These are phyloP conservation scores for Ephestia elutella DNA, from an alignment of 1,140 invertebrate genomes.

Conservation along the genomic window DNA sequence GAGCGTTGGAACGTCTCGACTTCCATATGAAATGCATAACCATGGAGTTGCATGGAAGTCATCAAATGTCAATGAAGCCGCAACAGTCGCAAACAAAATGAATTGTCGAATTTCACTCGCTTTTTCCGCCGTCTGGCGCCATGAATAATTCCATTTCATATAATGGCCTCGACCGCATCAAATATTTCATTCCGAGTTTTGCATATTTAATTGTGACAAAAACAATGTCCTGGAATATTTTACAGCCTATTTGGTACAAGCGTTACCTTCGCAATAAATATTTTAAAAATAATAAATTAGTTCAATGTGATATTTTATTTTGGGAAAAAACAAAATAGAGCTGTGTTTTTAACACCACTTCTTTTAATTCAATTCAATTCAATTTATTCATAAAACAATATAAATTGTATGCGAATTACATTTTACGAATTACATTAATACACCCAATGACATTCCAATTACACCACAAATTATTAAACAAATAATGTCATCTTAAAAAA, in stretches of 20 bases:
- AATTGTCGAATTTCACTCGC: constrained; percentile 60
- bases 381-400: too few relatives aligned
- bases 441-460: too few relatives aligned
- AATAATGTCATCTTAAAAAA: too few relatives aligned
- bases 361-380: too few relatives aligned
- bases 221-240: constrained; percentile 56
- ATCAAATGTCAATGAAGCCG: constrained; percentile 43
- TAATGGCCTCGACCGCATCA: constrained; percentile 63
- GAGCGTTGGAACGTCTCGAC: not conserved
- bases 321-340: too few relatives aligned
- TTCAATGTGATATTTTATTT: too few relatives aligned
- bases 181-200: constrained; percentile 66
- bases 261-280: constrained; percentile 16
- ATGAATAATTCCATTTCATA: constrained; percentile 68
- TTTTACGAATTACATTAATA: too few relatives aligned
- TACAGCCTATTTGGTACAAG: constrained; percentile 36
- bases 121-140: constrained; percentile 58
- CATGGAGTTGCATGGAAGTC: constrained; percentile 13
- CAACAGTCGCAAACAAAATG: constrained; percentile 56
- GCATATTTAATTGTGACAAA: constrained; percentile 61
- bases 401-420: too few relatives aligned
- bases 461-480: too few relatives aligned
- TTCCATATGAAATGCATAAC: not conserved
- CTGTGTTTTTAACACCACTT: too few relatives aligned
- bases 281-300: not conserved